These are phyloP conservation scores for Neotragus pygmaeus DNA, from an alignment of 2,113 vertebrate species.

Conservation along the genomic window DNA sequence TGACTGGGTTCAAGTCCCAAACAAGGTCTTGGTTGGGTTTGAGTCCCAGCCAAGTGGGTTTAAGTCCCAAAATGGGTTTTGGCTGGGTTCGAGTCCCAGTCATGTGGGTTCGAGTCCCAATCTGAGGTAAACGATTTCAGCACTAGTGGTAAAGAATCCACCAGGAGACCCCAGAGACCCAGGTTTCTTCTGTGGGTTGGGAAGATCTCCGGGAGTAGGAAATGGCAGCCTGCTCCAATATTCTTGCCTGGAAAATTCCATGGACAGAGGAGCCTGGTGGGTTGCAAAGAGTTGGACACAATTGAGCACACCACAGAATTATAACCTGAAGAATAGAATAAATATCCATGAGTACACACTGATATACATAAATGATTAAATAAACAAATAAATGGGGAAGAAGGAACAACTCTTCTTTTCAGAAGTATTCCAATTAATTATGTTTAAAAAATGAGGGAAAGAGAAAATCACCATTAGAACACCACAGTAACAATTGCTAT, in stretches of 20 bases:
- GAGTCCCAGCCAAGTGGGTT: not conserved
- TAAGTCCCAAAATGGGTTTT: too few relatives aligned
- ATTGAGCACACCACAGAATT: not conserved
- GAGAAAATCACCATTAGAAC: not conserved
- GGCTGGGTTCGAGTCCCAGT: not conserved
- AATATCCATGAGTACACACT: not conserved
- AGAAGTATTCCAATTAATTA: not conserved
- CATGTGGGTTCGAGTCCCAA: not conserved
- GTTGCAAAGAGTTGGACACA: not conserved
- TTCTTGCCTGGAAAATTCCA: not conserved
- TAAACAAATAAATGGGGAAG: not conserved
- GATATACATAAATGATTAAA: not conserved
- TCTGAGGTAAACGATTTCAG: not conserved
- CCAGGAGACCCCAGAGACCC: not conserved
- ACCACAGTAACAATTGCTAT: not conserved
- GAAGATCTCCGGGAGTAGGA: not conserved
- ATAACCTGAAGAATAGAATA: conserved; percentile 10
- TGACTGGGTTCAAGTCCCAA: not conserved
- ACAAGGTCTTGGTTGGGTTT: not conserved
- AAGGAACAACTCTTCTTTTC: not conserved
- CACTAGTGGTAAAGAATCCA: not conserved
- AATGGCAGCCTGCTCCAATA: not conserved
- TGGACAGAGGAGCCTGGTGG: not conserved
- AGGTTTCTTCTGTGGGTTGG: not conserved
- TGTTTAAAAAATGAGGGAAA: not conserved